Evolutionary conservation across 2,797 vertebrate species (phyloP).

Genomic region (Chaunax sp.): DNA sequence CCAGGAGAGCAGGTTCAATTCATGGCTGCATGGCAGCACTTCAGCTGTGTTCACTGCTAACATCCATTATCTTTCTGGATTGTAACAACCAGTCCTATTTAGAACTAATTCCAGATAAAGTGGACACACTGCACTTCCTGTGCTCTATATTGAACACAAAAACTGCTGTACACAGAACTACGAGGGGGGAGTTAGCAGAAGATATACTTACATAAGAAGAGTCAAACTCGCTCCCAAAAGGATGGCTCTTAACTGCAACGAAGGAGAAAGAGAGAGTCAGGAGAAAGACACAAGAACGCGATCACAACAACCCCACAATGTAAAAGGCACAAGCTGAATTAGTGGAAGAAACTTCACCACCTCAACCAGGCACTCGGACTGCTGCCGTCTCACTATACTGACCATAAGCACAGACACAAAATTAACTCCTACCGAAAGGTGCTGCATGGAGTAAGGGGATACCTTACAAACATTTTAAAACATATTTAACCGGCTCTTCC

Average conservation of each 20-base stretch:
- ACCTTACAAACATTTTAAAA: too few species aligned
- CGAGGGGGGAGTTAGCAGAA: neutral
- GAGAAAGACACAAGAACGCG: neutral
- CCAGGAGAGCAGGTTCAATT: neutral
- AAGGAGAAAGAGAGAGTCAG: constrained; percentile 13
- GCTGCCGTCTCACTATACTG: constrained; percentile 1
- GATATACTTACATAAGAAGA: constrained; percentile 86
- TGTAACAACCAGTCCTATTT: too few species aligned
- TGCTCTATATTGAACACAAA: neutral
- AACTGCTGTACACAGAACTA: neutral
- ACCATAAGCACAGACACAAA: neutral
- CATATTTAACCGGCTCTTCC: too few species aligned
- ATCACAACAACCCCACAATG: neutral
- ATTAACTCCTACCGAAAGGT: neutral
- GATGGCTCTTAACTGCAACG: constrained; percentile 86
- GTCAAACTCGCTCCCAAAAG: constrained; percentile 85
- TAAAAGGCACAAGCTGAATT: too few species aligned
- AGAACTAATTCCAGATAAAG: neutral
- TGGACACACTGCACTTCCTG: neutral
- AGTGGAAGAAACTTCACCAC: constrained; percentile 9
- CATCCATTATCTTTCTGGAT: neutral
- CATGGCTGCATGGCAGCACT: neutral
- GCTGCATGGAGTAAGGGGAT: neutral
- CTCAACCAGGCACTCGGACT: constrained; percentile 5
- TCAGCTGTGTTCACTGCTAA: neutral